Evolutionary conservation across 2,113 vertebrate genomes (phyloP), one percentile per base, ranked within the genome.

Genomic region (Rynchops niger): DNA sequence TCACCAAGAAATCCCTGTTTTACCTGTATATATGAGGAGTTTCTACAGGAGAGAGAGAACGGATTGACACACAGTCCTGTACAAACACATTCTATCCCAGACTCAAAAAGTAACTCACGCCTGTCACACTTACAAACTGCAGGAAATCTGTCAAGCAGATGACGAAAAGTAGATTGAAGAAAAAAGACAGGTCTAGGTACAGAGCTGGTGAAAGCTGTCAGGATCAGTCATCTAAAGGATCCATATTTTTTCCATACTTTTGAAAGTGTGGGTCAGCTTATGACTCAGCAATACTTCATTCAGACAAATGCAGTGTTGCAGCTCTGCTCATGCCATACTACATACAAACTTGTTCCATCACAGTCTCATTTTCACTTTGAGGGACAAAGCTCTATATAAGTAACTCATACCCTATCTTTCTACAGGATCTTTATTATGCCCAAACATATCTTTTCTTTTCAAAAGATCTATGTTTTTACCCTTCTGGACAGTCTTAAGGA

Each of bases 321-420:
- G 43, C 11, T 72, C 53, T 65, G 53, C 72, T 70, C 27, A 20
- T 0, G 0, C 58, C 0, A 0, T 3, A 7, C 18, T 12, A 49
- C 1, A 0, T 12, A 53, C 63, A 70, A 62, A 55, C 30, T 12
- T 32, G 42, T 47, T 36, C 29, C 47, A 47, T 34, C 47, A 52
- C 22, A 40, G n/a, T 34, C 49, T 26, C 29, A 29, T 45, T 86
- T 72, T 56, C 23, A 38, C 34, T 55, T 50, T 23, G 15, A 70
- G 23, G 22, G n/a, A 80, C 45, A 74, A 87, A 65, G 62, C 22
- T 80, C 43, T 65, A 27, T 9, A 2, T 17, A 49, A 43, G 27
- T n/a, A 15, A 49, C 23, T 71, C 34, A 22, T 2, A 76, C 30
- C 11, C 45, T 61, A 67, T 56, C 40, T 45, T 82, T 47, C 34